phyloP scores from a whole-genome alignment of 2,888 invertebrate species.

The Thumatha senex region DNA sequence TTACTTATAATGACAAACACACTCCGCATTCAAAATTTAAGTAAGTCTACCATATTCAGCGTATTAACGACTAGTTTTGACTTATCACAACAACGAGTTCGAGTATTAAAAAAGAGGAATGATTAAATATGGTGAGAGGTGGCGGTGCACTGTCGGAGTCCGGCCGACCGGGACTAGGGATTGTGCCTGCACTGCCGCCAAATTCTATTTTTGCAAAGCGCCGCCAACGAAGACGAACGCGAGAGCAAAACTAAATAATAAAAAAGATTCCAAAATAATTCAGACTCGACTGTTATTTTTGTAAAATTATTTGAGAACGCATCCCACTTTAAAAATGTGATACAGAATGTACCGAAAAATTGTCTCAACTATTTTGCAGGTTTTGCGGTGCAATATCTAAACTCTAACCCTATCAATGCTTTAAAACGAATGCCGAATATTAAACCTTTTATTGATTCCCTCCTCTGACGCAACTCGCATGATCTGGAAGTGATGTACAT shows the following conservation, averaged over 20 bases:
- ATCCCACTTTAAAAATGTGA: constrained; percentile 22
- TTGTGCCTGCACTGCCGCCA: constrained; percentile 74
- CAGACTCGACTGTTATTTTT: constrained; percentile 40
- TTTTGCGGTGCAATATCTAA: background rate
- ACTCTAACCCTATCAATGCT: constrained; percentile 3
- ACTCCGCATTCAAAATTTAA: constrained; percentile 10
- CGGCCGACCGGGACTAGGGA: constrained; percentile 70
- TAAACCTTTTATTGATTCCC: constrained; percentile 14
- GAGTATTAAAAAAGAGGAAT: constrained; percentile 42
- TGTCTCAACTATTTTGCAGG: background rate
- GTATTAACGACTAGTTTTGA: constrained; percentile 5
- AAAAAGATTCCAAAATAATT: constrained; percentile 63
- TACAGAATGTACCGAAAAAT: background rate
- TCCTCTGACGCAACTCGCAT: constrained; percentile 23
- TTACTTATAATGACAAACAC: constrained; percentile 18
- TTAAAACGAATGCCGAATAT: constrained; percentile 1
- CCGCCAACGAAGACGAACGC: constrained; percentile 72
- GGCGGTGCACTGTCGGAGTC: constrained; percentile 67
- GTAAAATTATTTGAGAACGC: constrained; percentile 23
- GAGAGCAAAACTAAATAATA: constrained; percentile 69
- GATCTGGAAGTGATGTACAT: constrained; percentile 14
- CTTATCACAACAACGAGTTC: constrained; percentile 1
- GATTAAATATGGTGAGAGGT: constrained; percentile 59
- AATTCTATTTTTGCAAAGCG: constrained; percentile 82
- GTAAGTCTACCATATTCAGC: constrained; percentile 12